Percentiles rank a stretch among this genome's conserved stretches.
These are phyloP conservation scores for Lepidurus packardi DNA, from an alignment of 1,140 invertebrate species.

Conservation along the genomic window DNA sequence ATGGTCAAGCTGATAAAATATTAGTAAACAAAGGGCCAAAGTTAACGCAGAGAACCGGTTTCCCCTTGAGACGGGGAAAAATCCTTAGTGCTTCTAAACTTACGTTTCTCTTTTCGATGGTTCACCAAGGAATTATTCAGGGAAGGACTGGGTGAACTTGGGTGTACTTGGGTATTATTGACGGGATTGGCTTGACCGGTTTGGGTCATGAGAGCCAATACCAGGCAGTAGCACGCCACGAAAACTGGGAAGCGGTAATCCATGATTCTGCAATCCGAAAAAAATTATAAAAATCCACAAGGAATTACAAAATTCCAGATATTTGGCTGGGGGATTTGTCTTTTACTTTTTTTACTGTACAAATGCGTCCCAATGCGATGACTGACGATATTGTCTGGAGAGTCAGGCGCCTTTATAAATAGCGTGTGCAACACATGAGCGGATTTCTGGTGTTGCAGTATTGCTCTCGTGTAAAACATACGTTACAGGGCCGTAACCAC, in stretches of 20 bases:
- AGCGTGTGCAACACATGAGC: constrained; percentile 21
- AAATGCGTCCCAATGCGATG: not conserved
- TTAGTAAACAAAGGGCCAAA: too few relatives aligned
- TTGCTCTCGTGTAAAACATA: constrained; percentile 7
- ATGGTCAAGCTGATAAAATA: too few relatives aligned
- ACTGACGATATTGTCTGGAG: not conserved
- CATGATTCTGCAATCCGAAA: not conserved
- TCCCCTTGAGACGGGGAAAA: too few relatives aligned
- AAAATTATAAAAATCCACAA: too few relatives aligned
- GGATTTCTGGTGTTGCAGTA: not conserved
- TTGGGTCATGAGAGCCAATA: not conserved
- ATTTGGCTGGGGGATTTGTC: not conserved
- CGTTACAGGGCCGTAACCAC: constrained; percentile 13
- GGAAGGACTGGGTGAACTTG: not conserved
- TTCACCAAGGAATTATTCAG: not conserved
- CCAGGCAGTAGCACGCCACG: not conserved
- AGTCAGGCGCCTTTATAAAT: not conserved
- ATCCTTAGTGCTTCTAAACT: not conserved
- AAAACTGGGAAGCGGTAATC: constrained; percentile 5
- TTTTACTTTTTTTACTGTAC: not conserved
- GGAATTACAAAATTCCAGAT: too few relatives aligned
- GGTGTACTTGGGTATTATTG: not conserved
- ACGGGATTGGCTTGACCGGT: not conserved
- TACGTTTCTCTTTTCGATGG: not conserved
- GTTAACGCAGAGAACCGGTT: too few relatives aligned